Evolutionary conservation across 1,140 invertebrate genomes (phyloP), one percentile per base, ranked within the genome.

Genomic region (Gonioctena quinquepunctata): DNA sequence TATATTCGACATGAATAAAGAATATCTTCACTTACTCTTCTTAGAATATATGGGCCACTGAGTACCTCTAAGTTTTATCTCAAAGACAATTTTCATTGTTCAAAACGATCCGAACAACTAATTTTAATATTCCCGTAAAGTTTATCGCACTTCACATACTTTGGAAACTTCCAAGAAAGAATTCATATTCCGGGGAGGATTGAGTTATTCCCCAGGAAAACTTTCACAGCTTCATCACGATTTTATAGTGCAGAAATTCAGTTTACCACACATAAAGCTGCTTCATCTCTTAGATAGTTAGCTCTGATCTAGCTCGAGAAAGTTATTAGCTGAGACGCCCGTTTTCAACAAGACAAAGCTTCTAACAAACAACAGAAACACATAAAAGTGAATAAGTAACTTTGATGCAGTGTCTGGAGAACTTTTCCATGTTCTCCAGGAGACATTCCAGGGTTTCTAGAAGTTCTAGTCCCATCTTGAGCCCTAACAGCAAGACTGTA

Each of bases 351-450:
- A 52, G 48, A 65, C 23, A 65, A 65, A 16, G 62, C 62, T 65
- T 65, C 62, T 49, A 49, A 5, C 16, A 8, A 49, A 49, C 13
- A 48, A 50, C 62, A 49, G 16, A 50, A 50, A 65, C 33, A 48
- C 49, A 27, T 65, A 65, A 49, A 42, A 65, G 49, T 52, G 49
- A 50, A 65, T 65, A 27, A 48, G 42, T 16, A 65, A 27, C 22
- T 65, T 65, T 23, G n/a, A 23, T 50, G 48, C n/a, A 65, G 21
- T 26, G 5, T 61, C 59, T 33, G 13, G 49, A 65, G 62, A 19
- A 65, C 42, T 65, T 65, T 65, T 65, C 62, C 16, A 21, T 65
- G 62, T 65, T 65, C 50, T 65, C 42, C 25, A 42, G 33, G 16
- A n/a, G 21, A 25, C 21, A 57, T 42, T 42, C 7, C 19, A 25